Evolutionary conservation across 2,797 vertebrate genomes (phyloP), one percentile per base, ranked within the genome.

Genomic region (Anas bahamensis): DNA sequence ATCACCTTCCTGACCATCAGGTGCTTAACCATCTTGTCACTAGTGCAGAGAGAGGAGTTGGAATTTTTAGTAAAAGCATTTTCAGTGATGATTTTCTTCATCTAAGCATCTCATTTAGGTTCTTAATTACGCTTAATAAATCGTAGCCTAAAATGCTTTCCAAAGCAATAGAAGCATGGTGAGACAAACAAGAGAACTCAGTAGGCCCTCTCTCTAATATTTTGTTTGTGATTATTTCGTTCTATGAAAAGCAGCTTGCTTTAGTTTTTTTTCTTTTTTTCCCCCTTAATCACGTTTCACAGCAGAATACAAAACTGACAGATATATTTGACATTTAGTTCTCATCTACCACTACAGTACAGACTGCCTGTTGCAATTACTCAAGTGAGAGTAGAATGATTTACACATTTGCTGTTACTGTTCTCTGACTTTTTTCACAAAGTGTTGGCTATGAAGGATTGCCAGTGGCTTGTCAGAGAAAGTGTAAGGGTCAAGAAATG

Each of bases 301-400:
- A 79, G 39, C 7, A 5, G 4, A 83, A 78, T 60, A 61, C 29
- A 86, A 77, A 90, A 28, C 15, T 52, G 55, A 35, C 3, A 68
- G 66, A 71, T 46, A 56, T 4, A 52, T 65, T 59, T 73, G 71
- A 10, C 17, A 10, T 80, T 77, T 77, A n/a, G 17, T 59, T 83
- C 42, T 81, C 28, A 6, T 56, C 46, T 64, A 18, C 31, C 26
- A 56, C n/a, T 48, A 13, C 13, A 41, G 14, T 56, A 59, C 14
- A 68, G 50, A 19, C 9, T 55, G 31, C 41, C 26, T 68, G 18
- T 42, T 74, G 44, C 35, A 74, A 84, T 75, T 76, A 61, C 10
- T 52, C 1, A 0, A 1, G 1, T 3, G 4, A 65, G 48, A 79
- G 46, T 2, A 84, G 55, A 78, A 73, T 33, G 2, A 50, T 85